Percentiles rank a stretch among this genome's conserved stretches.
Conservation (phyloP, 2,888 invertebrate species). For the Dinocampus coccinellae region DNA sequence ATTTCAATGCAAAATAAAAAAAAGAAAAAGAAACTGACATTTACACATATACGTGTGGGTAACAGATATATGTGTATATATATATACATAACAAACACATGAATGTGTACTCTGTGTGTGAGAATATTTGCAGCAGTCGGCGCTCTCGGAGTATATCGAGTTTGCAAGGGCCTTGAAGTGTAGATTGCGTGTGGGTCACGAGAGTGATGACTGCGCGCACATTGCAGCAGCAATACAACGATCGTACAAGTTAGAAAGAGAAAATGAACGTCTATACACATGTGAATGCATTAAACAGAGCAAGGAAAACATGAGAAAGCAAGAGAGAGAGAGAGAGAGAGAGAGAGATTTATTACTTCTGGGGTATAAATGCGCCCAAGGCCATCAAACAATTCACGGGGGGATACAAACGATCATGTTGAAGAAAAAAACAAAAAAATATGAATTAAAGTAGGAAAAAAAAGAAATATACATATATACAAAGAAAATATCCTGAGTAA, state of each 20-base stretch:
- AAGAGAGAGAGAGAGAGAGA: slow-evolving; percentile 10
- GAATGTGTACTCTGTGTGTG: neutral
- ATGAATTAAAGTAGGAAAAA: neutral
- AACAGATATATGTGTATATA: neutral
- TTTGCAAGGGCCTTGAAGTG: slow-evolving; percentile 49
- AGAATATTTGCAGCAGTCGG: slow-evolving; percentile 29
- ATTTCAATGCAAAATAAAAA: slow-evolving; percentile 7
- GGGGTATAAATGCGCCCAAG: slow-evolving; percentile 34
- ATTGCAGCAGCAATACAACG: slow-evolving; percentile 22
- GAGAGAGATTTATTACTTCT: slow-evolving; percentile 36
- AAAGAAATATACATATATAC: slow-evolving; percentile 18
- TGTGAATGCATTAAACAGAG: neutral
- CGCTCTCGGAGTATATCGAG: slow-evolving; percentile 20
- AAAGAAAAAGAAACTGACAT: too few relatives aligned
- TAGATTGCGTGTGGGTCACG: slow-evolving; percentile 53
- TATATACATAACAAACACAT: neutral
- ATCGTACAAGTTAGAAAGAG: neutral
- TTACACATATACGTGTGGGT: neutral
- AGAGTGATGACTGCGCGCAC: slow-evolving; percentile 43
- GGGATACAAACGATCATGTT: slow-evolving; percentile 11
- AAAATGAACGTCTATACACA: slow-evolving; percentile 12
- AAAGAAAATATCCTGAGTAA: slow-evolving; percentile 15
- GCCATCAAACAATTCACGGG: slow-evolving; percentile 31
- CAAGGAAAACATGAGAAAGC: neutral
- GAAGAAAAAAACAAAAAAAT: slow-evolving; percentile 20